phyloP scores from a whole-genome alignment of 2,797 vertebrate species.

The Vultur gryphus region DNA sequence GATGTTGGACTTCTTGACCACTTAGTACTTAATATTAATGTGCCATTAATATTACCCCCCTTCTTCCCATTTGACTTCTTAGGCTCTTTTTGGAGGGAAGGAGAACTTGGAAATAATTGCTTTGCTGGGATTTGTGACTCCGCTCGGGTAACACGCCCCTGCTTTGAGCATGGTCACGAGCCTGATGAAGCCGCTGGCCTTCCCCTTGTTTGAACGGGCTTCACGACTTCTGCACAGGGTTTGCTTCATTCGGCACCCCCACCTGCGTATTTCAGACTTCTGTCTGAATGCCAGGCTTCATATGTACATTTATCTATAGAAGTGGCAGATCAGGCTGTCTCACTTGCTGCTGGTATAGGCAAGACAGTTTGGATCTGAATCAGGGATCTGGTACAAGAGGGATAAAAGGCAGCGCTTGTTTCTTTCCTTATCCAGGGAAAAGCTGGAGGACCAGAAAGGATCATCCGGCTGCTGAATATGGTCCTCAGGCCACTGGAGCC shows the following conservation, averaged over 20 bases:
- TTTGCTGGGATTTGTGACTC: not conserved
- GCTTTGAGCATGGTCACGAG: not conserved
- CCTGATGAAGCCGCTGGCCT: not conserved
- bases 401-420: not conserved
- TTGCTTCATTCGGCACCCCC: not conserved
- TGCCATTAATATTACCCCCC: not conserved
- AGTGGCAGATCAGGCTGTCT: not conserved
- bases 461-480: not conserved
- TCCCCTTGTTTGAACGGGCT: not conserved
- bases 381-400: not conserved
- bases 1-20: not conserved
- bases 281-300: no score
- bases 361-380: not conserved
- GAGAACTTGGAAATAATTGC: not conserved
- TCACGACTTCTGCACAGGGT: rapidly evolving
- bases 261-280: rapidly evolving
- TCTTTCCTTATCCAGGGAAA: not conserved
- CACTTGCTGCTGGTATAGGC: not conserved
- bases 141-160: not conserved
- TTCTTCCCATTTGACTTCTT: not conserved
- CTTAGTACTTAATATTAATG: not conserved
- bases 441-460: not conserved
- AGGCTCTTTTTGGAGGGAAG: not conserved
- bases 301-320: no score
- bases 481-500: not conserved